phyloP scores from a whole-genome alignment of 2,113 vertebrate genomes.

The Dasyprocta punctata region DNA sequence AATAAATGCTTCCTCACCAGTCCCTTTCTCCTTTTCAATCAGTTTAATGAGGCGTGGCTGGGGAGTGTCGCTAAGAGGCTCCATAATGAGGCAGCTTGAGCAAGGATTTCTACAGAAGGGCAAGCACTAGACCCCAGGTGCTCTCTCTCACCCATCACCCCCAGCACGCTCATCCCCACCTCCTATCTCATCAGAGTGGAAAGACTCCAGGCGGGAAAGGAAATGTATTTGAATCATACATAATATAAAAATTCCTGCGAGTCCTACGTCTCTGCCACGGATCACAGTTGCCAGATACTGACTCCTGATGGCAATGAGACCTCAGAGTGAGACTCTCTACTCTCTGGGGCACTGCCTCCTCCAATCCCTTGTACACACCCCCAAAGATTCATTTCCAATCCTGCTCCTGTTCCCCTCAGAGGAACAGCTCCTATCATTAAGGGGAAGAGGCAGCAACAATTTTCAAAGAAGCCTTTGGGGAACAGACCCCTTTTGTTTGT shows the following conservation, averaged over 20 bases:
- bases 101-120: neutral
- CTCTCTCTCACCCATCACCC: no score
- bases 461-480: conserved; percentile 33
- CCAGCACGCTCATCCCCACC: rapidly evolving
- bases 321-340: neutral
- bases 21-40: neutral
- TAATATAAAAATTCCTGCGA: neutral
- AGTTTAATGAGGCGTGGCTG: neutral
- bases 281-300: neutral
- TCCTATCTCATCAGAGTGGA: neutral
- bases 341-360: neutral
- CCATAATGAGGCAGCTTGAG: neutral
- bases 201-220: neutral
- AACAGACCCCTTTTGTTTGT: conserved; percentile 65
- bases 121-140: neutral
- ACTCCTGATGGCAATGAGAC: neutral
- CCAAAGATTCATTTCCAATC: no score
- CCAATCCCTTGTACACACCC: no score
- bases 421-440: neutral
- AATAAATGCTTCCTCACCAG: neutral
- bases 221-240: neutral
- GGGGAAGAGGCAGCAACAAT: conserved; percentile 37
- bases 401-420: neutral
- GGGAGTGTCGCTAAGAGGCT: neutral
- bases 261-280: no score